Evolutionary conservation across 2,797 vertebrate species (phyloP).

Genomic region (Simalia tracyae): DNA sequence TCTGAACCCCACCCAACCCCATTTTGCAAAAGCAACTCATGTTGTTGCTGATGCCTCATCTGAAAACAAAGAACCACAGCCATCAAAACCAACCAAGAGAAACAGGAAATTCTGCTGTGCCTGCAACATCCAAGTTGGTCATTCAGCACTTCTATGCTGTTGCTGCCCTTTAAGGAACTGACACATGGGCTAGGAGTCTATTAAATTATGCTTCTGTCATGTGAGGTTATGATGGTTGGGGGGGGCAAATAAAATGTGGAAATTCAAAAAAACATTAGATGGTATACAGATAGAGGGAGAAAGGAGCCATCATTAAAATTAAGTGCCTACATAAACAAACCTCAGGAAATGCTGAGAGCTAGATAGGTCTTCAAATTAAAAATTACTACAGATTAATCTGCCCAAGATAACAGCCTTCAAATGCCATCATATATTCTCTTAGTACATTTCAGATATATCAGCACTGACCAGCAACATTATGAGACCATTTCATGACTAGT

Average conservation of each 20-base stretch:
- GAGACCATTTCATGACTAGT: not conserved
- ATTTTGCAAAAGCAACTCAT: not conserved
- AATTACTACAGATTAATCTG: slow-evolving; percentile 27
- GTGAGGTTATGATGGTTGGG: not conserved
- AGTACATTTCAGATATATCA: slow-evolving; percentile 37
- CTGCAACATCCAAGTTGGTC: not conserved
- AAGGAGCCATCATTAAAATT: not conserved
- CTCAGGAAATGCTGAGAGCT: not conserved
- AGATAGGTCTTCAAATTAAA: not conserved
- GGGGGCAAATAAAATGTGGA: no score
- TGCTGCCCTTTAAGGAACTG: not conserved
- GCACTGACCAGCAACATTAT: slow-evolving; percentile 47
- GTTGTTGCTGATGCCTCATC: not conserved
- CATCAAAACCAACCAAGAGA: not conserved
- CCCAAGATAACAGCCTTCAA: slow-evolving; percentile 20
- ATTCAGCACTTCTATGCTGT: not conserved
- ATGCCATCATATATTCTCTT: slow-evolving; percentile 34
- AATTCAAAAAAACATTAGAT: not conserved
- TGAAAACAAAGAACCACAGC: not conserved
- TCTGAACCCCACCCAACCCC: not conserved
- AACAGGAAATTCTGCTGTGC: not conserved
- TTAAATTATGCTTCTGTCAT: not conserved
- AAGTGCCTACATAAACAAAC: not conserved
- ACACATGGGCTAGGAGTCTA: not conserved
- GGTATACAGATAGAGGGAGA: not conserved